Evolutionary conservation across 2,797 vertebrate species (phyloP).

Genomic region (Hippoglossus hippoglossus): DNA sequence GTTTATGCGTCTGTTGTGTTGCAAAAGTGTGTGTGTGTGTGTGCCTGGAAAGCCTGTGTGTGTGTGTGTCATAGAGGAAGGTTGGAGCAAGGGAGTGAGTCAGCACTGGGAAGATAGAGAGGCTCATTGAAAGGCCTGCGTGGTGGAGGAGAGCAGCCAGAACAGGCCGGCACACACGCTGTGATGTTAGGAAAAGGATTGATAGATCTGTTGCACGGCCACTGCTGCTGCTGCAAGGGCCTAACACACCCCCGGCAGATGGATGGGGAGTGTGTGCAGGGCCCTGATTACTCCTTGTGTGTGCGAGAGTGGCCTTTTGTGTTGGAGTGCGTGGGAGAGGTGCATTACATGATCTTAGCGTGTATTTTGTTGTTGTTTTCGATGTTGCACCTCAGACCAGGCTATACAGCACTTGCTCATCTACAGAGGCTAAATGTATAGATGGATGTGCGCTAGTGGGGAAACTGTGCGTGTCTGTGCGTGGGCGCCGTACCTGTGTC

Average conservation of each 20-base stretch:
- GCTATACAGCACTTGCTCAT: constrained; percentile 30
- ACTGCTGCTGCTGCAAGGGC: constrained; percentile 71
- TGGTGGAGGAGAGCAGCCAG: constrained; percentile 71
- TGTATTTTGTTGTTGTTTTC: constrained; percentile 61
- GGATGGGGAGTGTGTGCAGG: constrained; percentile 65
- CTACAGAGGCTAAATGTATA: constrained; percentile 30
- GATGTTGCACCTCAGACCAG: constrained; percentile 50
- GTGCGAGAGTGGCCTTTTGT: constrained; percentile 51
- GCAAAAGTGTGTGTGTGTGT: constrained; percentile 13
- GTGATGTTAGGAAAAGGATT: constrained; percentile 73
- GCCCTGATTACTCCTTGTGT: constrained; percentile 61
- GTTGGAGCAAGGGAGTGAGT: constrained; percentile 65
- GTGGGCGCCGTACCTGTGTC: constrained; percentile 29
- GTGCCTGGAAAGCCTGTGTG: constrained; percentile 27
- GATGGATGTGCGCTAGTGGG: constrained; percentile 3
- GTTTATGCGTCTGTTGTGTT: constrained; percentile 49
- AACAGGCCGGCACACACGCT: constrained; percentile 63
- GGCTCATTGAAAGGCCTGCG: constrained; percentile 69
- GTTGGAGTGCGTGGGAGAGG: constrained; percentile 73
- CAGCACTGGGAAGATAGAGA: constrained; percentile 67
- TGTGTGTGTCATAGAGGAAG: constrained; percentile 31
- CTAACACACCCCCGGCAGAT: constrained; percentile 73
- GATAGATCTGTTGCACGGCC: constrained; percentile 74
- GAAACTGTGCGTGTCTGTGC: constrained; percentile 33
- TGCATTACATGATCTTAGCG: constrained; percentile 61